Percentiles rank a stretch among this genome's conserved stretches.
Conservation (phyloP, 2,113 vertebrate genomes). For the Stomatorhinus ivindoensis region DNA sequence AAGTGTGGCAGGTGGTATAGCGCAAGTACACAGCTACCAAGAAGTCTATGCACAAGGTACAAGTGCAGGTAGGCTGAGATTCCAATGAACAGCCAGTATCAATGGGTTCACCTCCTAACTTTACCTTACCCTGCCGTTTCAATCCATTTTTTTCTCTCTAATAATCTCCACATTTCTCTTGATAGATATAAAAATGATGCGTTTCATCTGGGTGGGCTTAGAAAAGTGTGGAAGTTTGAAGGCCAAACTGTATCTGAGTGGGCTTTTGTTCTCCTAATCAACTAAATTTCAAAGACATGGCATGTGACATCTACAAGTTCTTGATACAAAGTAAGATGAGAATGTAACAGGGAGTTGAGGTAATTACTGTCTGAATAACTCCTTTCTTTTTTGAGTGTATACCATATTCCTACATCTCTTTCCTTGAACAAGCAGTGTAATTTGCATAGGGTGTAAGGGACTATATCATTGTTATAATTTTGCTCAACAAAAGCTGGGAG, state of each 20-base stretch:
- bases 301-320: neutral
- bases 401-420: neutral
- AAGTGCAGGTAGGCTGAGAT: neutral
- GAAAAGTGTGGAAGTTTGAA: neutral
- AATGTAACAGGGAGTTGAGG: neutral
- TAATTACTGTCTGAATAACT: neutral
- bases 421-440: neutral
- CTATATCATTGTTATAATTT: neutral
- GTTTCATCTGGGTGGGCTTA: neutral
- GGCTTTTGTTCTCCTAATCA: neutral
- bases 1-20: neutral
- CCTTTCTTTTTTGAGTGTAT: neutral
- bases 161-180: neutral
- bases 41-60: neutral
- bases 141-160: neutral
- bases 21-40: neutral
- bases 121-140: neutral
- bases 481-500: neutral
- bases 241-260: neutral
- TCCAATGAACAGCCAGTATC: neutral
- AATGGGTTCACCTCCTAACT: neutral
- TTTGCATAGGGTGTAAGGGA: neutral
- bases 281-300: neutral
- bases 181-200: neutral
- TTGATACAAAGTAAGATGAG: neutral